These are phyloP conservation scores for Equus przewalskii DNA, from an alignment of 2,113 vertebrate species.

Conservation along the genomic window DNA sequence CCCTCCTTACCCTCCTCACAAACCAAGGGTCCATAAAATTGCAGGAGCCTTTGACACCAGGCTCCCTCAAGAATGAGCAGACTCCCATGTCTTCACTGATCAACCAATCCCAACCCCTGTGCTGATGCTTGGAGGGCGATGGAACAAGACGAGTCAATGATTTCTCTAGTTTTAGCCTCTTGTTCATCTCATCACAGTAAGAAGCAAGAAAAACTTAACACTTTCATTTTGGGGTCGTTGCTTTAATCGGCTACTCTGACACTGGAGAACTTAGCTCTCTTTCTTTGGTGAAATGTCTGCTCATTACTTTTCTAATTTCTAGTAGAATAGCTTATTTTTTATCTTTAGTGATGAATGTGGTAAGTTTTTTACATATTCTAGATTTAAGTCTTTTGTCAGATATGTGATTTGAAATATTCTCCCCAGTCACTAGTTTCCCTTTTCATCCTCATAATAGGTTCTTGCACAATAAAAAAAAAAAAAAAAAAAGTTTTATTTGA, in stretches of 20 bases:
- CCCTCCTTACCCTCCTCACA: background rate
- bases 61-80: background rate
- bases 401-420: background rate
- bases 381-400: background rate
- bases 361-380: background rate
- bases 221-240: background rate
- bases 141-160: rapidly evolving
- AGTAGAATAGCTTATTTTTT: background rate
- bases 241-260: background rate
- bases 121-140: background rate
- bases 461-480: background rate
- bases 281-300: background rate
- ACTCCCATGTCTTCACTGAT: background rate
- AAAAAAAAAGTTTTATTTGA: background rate
- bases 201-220: background rate
- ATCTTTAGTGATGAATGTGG: background rate
- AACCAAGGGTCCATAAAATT: too few relatives aligned
- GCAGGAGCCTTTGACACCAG: too few relatives aligned
- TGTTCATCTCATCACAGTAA: background rate
- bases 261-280: background rate
- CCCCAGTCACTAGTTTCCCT: background rate
- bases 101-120: background rate
- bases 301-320: background rate
- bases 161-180: background rate
- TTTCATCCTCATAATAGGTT: background rate